phyloP scores from a whole-genome alignment of 2,888 invertebrate genomes.

The Nasonia oneida region DNA sequence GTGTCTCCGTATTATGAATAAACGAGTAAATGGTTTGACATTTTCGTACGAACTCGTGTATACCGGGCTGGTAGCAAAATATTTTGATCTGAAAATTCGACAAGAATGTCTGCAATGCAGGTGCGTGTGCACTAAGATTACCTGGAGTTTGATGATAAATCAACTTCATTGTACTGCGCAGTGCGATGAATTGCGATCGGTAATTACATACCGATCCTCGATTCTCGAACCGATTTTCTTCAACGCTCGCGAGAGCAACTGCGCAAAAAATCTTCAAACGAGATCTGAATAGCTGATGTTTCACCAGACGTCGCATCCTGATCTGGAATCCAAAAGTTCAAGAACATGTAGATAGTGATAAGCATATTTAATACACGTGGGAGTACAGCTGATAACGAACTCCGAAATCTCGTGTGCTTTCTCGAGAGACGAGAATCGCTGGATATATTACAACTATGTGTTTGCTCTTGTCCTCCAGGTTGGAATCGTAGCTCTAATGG shows the following conservation, averaged over 20 bases:
- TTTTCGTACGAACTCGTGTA: not conserved
- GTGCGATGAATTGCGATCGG: not conserved
- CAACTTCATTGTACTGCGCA: not conserved
- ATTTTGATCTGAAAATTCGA: not conserved
- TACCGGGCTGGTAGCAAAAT: not conserved
- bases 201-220: too few relatives aligned
- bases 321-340: not conserved
- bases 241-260: too few relatives aligned
- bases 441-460: not conserved
- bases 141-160: not conserved
- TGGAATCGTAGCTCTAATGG: not conserved
- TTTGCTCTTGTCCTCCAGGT: not conserved
- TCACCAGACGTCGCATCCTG: not conserved
- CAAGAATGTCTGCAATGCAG: not conserved
- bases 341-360: not conserved
- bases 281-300: not conserved
- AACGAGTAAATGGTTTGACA: not conserved
- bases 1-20: not conserved
- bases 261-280: not conserved
- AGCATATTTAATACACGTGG: constrained; percentile 5
- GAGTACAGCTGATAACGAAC: constrained; percentile 18
- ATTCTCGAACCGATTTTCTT: too few relatives aligned
- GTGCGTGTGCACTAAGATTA: not conserved
- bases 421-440: not conserved
- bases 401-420: not conserved